These are phyloP conservation scores for Catharus fuscescens DNA, from an alignment of 2,113 vertebrate genomes.

Conservation along the genomic window DNA sequence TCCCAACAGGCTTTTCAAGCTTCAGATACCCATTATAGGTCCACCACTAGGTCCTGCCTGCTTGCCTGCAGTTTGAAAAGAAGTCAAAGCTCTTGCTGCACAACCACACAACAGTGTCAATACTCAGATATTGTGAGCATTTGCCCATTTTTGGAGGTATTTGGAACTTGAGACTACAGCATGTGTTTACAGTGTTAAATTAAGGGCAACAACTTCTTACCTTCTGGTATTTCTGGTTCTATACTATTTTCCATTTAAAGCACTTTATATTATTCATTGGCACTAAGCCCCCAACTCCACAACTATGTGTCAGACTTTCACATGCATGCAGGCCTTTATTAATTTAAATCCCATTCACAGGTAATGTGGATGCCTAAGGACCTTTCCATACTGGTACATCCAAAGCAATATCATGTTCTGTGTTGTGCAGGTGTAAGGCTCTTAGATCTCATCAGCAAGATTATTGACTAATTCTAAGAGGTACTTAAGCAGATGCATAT, in stretches of 20 bases:
- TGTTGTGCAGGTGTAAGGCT: conserved; percentile 61
- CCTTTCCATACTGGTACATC: conserved; percentile 57
- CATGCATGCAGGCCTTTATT: conserved; percentile 1
- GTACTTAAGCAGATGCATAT: conserved; percentile 64
- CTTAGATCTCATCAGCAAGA: conserved; percentile 59
- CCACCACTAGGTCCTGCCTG: not conserved
- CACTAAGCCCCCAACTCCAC: conserved; percentile 36
- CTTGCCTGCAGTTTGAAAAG: not conserved
- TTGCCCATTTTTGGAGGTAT: not conserved
- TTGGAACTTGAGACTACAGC: not conserved
- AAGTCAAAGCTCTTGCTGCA: not conserved
- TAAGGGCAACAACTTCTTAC: conserved; percentile 27
- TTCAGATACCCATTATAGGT: not conserved
- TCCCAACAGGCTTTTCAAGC: not conserved
- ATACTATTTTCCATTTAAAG: conserved; percentile 36
- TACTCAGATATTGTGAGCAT: not conserved
- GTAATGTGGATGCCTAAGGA: conserved; percentile 14
- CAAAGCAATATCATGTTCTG: conserved; percentile 43
- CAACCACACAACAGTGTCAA: not conserved
- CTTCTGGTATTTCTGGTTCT: conserved; percentile 61
- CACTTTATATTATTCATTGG: conserved; percentile 42
- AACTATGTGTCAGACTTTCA: conserved; percentile 3
- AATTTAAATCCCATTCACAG: conserved; percentile 22
- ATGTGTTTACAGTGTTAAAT: conserved; percentile 33
- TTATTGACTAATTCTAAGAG: conserved; percentile 58